Percentiles rank a stretch among this genome's conserved stretches.
These are phyloP conservation scores for Thomomys bottae DNA, from an alignment of 2,113 vertebrate genomes.

Conservation along the genomic window DNA sequence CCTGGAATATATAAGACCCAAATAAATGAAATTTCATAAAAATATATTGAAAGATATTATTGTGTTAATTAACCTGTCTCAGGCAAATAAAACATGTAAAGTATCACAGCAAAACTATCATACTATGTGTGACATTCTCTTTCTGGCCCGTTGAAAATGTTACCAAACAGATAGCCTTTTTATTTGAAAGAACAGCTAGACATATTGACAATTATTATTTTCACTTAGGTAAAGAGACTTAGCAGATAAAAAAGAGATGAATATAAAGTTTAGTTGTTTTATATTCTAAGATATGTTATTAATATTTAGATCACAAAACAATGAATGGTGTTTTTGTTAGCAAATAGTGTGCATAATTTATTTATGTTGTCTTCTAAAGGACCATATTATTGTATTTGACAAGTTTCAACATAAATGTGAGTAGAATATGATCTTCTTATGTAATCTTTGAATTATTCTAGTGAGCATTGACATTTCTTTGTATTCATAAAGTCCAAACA, in stretches of 20 bases:
- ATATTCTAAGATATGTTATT: background rate
- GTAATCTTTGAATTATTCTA: constrained; percentile 32
- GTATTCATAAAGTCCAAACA: background rate
- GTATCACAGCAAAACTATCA: background rate
- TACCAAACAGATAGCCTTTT: background rate
- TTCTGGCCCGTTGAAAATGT: background rate
- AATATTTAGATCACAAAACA: background rate
- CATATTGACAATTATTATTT: background rate
- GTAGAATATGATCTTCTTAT: constrained; percentile 16
- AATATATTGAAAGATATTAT: background rate
- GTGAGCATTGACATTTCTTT: background rate
- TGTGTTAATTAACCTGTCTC: background rate
- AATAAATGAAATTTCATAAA: background rate
- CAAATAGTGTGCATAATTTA: background rate
- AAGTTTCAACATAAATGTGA: background rate
- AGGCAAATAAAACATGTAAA: background rate
- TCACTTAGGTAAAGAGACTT: background rate
- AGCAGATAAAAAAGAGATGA: background rate
- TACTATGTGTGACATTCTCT: background rate
- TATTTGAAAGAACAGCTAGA: background rate
- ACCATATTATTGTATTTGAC: background rate
- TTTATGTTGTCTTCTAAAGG: constrained; percentile 10
- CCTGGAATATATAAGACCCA: background rate
- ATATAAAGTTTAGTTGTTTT: background rate
- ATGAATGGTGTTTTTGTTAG: background rate